Base-by-base conservation (phyloP, 64 coral and sea anemone genomes). In the Dendrophyllia cribrosa region DNA sequence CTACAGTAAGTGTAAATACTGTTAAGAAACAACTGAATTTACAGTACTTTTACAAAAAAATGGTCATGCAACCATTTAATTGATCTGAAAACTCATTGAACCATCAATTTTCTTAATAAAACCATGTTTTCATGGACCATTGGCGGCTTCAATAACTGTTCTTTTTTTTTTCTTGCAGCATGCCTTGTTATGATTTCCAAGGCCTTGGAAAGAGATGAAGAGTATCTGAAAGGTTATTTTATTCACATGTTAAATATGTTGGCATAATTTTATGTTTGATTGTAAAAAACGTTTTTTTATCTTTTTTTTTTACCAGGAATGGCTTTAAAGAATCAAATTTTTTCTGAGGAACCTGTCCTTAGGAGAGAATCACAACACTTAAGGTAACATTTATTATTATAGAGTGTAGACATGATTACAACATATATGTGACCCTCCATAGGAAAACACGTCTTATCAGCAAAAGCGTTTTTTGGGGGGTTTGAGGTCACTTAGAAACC, bases 281-380 rank as follows among this genome's bases (percentile, higher is more conserved):
- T 56, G 2, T 56, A 12, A 34, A 34, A 34, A 43, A 48, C 53
- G n/a, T 4, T 61, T 55, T 45, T 23, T 59, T 43, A 19, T 67
- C 34, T 34, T 34, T 6, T 90, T 5, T 22, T 60, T 24, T 53
- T 66, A 1, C 11, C 59, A 99, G 97, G 97, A 45, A 72, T 96
- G 24, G 94, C 94, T 25, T 87, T 99, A 22, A 93, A 92, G 73
- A 92, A 99, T 62, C 95, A 99, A 66, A 99, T 99, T 15, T 99
- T 96, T 63, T 79, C 75, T 26, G 94, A 99, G 83, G 94, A 96
- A 71, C 51, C 94, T 17, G 66, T 66, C 24, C 84, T 96, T 24
- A 95, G 76, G 65, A 93, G 87, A 53, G 97, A 99, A 45, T 91
- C 87, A 17, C 90, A 94, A 53, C 89, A 96, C 75, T 59, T 96